Evolutionary conservation across 2,797 vertebrate species (phyloP).

Genomic region (Chromobotia macracanthus): DNA sequence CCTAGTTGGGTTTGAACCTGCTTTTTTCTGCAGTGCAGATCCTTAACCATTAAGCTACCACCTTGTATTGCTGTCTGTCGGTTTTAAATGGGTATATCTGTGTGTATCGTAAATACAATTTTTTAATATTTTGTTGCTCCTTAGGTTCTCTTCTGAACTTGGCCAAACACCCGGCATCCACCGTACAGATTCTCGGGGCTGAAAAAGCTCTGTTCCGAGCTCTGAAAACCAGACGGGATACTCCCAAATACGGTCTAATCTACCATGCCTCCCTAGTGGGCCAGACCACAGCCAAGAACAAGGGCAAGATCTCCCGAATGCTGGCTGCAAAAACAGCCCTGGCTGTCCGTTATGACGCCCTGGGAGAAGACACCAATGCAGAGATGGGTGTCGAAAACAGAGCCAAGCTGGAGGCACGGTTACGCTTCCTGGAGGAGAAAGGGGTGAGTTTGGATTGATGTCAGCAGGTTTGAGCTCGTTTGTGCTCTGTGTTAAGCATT

Average conservation of each 20-base stretch:
- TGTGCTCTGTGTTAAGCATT: too few species aligned
- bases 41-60: too few species aligned
- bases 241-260: constrained; percentile 96
- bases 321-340: constrained; percentile 92
- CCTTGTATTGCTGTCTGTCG: too few species aligned
- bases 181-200: constrained; percentile 95
- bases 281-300: constrained; percentile 94
- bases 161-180: constrained; percentile 97
- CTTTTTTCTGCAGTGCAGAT: too few species aligned
- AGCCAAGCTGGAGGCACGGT: constrained; percentile 89
- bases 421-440: constrained; percentile 91
- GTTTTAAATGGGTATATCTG: too few species aligned
- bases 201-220: constrained; percentile 97
- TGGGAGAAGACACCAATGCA: constrained; percentile 91
- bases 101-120: background rate
- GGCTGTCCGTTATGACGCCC: constrained; percentile 93
- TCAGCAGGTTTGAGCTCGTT: too few species aligned
- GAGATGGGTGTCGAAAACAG: constrained; percentile 93
- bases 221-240: constrained; percentile 92
- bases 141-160: constrained; percentile 94
- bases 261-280: constrained; percentile 97
- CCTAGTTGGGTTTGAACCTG: too few species aligned
- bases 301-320: constrained; percentile 99
- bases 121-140: constrained; percentile 29
- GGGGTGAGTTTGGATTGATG: constrained; percentile 87